These are phyloP conservation scores for Sterrhoptilus dennistouni DNA, from an alignment of 2,113 vertebrate species.

Conservation along the genomic window DNA sequence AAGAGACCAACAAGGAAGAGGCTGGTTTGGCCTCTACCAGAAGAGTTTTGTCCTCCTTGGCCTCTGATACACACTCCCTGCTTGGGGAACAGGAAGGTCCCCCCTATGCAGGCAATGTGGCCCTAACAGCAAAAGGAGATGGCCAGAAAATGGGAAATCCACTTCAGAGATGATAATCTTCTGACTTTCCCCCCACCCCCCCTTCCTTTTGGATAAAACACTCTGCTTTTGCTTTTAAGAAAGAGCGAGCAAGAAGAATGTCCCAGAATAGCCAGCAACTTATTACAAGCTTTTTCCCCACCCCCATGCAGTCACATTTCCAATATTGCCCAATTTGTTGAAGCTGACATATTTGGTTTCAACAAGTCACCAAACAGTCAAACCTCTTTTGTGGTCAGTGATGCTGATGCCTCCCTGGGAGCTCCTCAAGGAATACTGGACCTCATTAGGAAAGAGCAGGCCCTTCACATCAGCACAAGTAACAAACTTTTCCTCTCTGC, in stretches of 20 bases:
- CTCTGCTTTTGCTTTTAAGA: background rate
- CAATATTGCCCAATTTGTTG: background rate
- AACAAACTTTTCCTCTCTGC: background rate
- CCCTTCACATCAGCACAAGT: background rate
- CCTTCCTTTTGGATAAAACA: background rate
- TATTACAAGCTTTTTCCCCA: background rate
- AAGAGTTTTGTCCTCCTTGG: background rate
- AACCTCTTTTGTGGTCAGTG: background rate
- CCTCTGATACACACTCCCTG: rapidly evolving
- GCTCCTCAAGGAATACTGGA: background rate
- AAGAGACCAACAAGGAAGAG: background rate
- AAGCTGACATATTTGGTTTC: background rate
- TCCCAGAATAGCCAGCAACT: background rate
- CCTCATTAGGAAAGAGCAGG: background rate
- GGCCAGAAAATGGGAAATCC: background rate
- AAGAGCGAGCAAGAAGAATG: background rate
- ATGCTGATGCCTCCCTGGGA: background rate
- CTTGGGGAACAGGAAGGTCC: background rate
- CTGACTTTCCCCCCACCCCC: rapidly evolving
- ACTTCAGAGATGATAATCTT: background rate
- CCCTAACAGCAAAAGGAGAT: background rate
- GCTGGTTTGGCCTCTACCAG: background rate
- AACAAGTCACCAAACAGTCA: background rate
- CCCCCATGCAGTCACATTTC: background rate
- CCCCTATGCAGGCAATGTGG: rapidly evolving